These are phyloP conservation scores for Resseliella maxima DNA, from an alignment of 2,888 invertebrate genomes.

Conservation along the genomic window DNA sequence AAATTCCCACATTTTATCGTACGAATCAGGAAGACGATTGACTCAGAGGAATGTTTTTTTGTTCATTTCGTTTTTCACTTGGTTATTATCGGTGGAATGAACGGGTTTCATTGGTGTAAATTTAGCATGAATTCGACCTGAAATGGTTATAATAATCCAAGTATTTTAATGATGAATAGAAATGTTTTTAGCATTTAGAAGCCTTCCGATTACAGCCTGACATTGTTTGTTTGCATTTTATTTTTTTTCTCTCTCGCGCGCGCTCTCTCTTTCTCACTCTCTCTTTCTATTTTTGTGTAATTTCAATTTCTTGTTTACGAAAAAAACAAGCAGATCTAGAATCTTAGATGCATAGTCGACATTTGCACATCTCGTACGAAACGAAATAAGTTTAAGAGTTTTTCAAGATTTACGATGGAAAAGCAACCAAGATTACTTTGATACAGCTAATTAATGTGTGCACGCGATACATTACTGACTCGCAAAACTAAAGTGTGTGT, in stretches of 20 bases:
- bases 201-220: background rate
- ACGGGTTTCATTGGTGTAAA: too few relatives aligned
- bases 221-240: too few relatives aligned
- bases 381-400: conserved; percentile 1
- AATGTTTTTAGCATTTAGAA: background rate
- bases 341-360: background rate
- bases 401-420: conserved; percentile 12
- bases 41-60: background rate
- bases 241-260: too few relatives aligned
- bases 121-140: background rate
- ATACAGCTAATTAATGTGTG: conserved; percentile 48
- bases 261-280: too few relatives aligned
- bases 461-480: conserved; percentile 46
- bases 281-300: background rate
- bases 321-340: background rate
- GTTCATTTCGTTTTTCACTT: background rate
- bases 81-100: background rate
- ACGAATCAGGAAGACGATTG: background rate
- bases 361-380: background rate
- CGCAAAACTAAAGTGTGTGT: background rate
- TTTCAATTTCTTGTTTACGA: background rate
- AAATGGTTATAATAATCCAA: background rate
- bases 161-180: background rate
- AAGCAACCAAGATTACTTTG: conserved; percentile 31
- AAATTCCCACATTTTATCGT: conserved; percentile 12